Base-by-base conservation (phyloP, 2,888 invertebrate genomes). In the Habrosyne pyritoides region DNA sequence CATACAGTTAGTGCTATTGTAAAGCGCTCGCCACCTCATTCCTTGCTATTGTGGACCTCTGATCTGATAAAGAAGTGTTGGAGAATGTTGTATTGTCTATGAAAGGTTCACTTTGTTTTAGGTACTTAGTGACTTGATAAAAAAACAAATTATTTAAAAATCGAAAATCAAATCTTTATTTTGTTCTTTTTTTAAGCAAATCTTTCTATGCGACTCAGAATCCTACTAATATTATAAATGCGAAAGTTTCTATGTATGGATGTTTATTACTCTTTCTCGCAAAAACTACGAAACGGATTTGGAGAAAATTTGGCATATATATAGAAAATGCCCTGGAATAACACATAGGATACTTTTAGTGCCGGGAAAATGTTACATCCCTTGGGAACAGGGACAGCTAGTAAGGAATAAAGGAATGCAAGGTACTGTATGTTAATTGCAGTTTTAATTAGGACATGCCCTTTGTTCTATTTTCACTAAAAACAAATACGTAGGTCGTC, bases 11-110 rank as follows among this genome's bases (percentile, higher is more conserved):
- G 57, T 58, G 67, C 73, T 69, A 83, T 84, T 85, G 83, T 85
- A 71, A 72, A 73, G 72, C 68, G 68, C 68, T 81, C 77, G 68
- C 75, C 81, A 84, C 81, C 77, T 81, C 73, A 64, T 66, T 67
- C 62, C 69, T 68, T 73, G 64, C 81, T 78, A 85, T 86, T 84
- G 83, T 85, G 72, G 70, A 61, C 60, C 52, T 61, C 60, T 72
- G 67, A 65, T 63, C 66, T 59, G 70, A 69, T 64, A 67, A 48
- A 61, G 59, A 58, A 56, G 62, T 63, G 64, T 55, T 66, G n/a
- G 18, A 28, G 56, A 53, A 56, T 52, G 50, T 52, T 49, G 52
- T 56, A 64, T 66, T 64, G 64, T 67, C 57, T 66, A 49, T 18
- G 50, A 21, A 50, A 50, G 50, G 14, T 2, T 42, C 18, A n/a